Percentiles rank a stretch among this genome's conserved stretches.
These are phyloP conservation scores for Montifringilla adamsi DNA, from an alignment of 2,113 vertebrate genomes.

Conservation along the genomic window DNA sequence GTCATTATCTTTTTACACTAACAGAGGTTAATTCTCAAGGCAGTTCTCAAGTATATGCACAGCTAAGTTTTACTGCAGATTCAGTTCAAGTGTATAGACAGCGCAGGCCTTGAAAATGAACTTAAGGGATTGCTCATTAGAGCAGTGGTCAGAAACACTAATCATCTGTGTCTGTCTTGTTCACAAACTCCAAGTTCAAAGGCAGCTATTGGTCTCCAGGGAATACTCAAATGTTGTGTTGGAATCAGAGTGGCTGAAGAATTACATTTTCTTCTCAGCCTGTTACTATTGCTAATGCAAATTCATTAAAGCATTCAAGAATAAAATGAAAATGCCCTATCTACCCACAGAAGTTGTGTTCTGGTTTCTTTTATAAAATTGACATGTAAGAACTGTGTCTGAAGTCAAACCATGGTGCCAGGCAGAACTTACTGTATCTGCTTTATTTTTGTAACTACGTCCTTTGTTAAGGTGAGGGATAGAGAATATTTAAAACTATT, in stretches of 20 bases:
- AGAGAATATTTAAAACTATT: neutral
- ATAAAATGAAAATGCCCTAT: neutral
- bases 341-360: neutral
- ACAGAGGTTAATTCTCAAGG: neutral
- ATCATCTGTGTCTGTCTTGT: neutral
- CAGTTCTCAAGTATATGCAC: neutral
- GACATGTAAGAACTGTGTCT: neutral
- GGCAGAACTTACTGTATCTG: neutral
- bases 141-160: neutral
- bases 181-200: neutral
- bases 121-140: neutral
- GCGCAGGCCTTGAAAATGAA: neutral
- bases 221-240: neutral
- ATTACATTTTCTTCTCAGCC: neutral
- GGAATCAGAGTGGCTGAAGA: neutral
- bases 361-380: neutral
- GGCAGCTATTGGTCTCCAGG: neutral
- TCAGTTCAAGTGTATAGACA: neutral
- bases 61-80: neutral
- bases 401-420: neutral
- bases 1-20: neutral
- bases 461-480: neutral
- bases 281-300: neutral
- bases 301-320: neutral
- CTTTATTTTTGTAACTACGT: neutral